Conservation (phyloP, 2,113 vertebrate genomes). For the Bujurquina vittata region DNA sequence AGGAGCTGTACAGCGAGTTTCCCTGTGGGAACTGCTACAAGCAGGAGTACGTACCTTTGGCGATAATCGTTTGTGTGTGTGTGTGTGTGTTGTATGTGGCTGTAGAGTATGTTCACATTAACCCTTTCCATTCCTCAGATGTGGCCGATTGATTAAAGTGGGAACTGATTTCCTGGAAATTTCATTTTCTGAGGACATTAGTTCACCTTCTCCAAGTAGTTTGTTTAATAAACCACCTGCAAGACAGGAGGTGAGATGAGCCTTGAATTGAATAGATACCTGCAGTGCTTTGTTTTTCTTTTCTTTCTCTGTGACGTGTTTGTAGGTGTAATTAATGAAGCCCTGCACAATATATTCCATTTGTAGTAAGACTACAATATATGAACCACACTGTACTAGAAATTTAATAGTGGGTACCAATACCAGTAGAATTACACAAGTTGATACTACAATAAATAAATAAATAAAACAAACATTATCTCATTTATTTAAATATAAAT, state of each 20-base stretch:
- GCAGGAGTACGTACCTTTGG: constrained; percentile 66
- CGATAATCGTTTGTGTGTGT: constrained; percentile 65
- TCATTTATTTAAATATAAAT: too few relatives aligned
- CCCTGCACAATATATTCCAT: too few relatives aligned
- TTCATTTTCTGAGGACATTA: constrained; percentile 37
- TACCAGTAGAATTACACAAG: too few relatives aligned
- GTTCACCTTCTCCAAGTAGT: not conserved
- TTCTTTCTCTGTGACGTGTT: not conserved
- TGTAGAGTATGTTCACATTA: constrained; percentile 25
- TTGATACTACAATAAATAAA: too few relatives aligned
- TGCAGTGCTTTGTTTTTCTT: not conserved
- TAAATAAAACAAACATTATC: too few relatives aligned
- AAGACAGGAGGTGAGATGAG: constrained; percentile 11
- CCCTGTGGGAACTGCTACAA: constrained; percentile 73
- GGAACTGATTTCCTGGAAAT: constrained; percentile 54
- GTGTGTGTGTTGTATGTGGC: not conserved
- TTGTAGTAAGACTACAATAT: too few relatives aligned
- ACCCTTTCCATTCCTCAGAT: constrained; percentile 51
- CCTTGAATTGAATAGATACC: constrained; percentile 6
- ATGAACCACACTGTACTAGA: too few relatives aligned
- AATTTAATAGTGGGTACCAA: too few relatives aligned
- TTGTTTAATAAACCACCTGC: not conserved
- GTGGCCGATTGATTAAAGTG: constrained; percentile 53
- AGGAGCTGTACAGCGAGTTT: constrained; percentile 70
- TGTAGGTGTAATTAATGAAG: not conserved